These are phyloP conservation scores for Knipowitschia caucasica DNA, from an alignment of 2,797 vertebrate species.

Conservation along the genomic window DNA sequence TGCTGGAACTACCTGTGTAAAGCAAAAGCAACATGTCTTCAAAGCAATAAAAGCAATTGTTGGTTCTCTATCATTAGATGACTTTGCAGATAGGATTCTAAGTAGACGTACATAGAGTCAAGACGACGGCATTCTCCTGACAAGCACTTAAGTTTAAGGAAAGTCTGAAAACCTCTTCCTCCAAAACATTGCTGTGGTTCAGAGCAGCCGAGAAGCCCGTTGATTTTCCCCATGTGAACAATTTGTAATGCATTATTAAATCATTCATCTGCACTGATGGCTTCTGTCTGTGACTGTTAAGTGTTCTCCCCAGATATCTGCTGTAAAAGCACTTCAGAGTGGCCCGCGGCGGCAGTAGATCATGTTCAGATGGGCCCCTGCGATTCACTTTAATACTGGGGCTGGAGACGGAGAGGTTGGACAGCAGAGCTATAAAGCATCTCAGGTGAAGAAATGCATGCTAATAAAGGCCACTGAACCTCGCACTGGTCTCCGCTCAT, in stretches of 20 bases:
- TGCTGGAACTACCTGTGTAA: too few relatives aligned
- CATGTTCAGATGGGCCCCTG: constrained; percentile 23
- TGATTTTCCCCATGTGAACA: constrained; percentile 48
- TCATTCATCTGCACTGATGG: constrained; percentile 57
- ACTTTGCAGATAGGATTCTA: neutral
- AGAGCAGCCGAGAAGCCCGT: constrained; percentile 23
- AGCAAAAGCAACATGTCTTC: neutral
- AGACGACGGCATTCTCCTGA: neutral
- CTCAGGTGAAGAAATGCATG: constrained; percentile 14
- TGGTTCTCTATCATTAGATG: neutral
- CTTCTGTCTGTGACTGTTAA: constrained; percentile 49
- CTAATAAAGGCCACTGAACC: neutral
- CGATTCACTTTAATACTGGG: constrained; percentile 16
- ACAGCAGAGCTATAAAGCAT: constrained; percentile 6
- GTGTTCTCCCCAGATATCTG: constrained; percentile 49
- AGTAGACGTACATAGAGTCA: neutral
- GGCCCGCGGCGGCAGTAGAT: constrained; percentile 45
- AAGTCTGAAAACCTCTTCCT: constrained; percentile 7
- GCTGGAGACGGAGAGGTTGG: constrained; percentile 22
- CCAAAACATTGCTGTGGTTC: constrained; percentile 19
- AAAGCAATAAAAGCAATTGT: neutral
- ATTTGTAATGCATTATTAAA: constrained; percentile 63
- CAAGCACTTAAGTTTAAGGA: constrained; percentile 15
- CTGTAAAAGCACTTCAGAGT: constrained; percentile 57
- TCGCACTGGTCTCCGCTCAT: neutral